Base-by-base conservation (phyloP, 2,888 invertebrate genomes). In the Marronus borbonicus region DNA sequence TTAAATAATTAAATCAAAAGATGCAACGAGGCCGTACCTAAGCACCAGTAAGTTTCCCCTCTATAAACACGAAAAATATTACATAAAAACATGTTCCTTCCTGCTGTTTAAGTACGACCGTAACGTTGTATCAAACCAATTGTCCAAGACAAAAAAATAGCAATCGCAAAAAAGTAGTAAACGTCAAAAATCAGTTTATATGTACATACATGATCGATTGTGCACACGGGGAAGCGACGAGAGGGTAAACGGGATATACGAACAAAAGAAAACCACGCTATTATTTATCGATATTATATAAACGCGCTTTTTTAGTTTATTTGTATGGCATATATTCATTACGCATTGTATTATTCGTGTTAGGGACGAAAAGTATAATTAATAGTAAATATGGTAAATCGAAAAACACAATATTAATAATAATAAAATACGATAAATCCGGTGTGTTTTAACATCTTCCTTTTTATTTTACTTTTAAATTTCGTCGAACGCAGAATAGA, bases 61-160 rank as follows among this genome's bases (percentile, higher is more conserved):
- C 44, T 24, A 49, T 36, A 49, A 20, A 49, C 44, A 24, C 49
- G 49, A 44, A 66, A 44, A 7, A 20, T 58, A 28, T 5, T 58
- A 58, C 72, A n/a, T n/a, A 58, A 55, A 28, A 69, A 52, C n/a
- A 69, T 49, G 24, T 14, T 20, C 60, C 60, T 12, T 20, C 36
- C 60, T 72, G 72, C 58, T 72, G 72, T 20, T 72, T 72, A 72
- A 72, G 60, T 72, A 72, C 72, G 60, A 72, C 58, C 58, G 31
- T 39, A 24, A 20, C 24, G 14, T 44, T 70, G 28, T 58, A 58
- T 70, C 31, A 55, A 70, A 7, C 5, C 14, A 14, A 28, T 28
- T 68, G 58, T 70, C 55, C 55, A 55, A 20, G 39, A 70, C 70
- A 36, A 70, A 55, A 55, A 17, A 58, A 70, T 58, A 66, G 31